Percentiles rank a stretch among this genome's conserved stretches.
Conservation (phyloP, 2,113 vertebrate genomes). For the Neopipo cinnamomea region DNA sequence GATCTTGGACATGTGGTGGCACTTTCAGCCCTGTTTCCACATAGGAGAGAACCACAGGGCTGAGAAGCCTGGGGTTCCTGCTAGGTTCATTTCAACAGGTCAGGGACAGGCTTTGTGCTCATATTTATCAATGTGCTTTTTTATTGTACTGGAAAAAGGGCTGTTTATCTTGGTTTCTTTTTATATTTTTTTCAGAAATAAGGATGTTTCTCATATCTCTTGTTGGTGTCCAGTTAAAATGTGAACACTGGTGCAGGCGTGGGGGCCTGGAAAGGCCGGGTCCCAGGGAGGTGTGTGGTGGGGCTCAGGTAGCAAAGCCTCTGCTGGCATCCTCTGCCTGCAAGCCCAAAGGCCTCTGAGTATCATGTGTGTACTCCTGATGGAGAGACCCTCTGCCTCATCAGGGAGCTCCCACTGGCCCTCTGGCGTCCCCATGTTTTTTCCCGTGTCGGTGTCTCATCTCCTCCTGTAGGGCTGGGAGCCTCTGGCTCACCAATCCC, state of each 20-base stretch:
- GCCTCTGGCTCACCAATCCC: not conserved
- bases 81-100: not conserved
- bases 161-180: accelerated
- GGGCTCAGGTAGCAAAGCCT: not conserved
- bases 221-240: not conserved
- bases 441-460: not conserved
- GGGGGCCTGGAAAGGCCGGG: accelerated
- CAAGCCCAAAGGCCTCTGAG: not conserved
- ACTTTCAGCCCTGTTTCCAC: not conserved
- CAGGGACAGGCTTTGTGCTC: not conserved
- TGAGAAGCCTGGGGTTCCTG: not conserved
- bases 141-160: not conserved
- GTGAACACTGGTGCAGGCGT: accelerated
- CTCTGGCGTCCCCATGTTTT: not conserved
- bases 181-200: not conserved
- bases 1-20: accelerated
- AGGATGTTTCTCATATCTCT: not conserved
- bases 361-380: no score
- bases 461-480: not conserved
- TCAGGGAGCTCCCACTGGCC: not conserved
- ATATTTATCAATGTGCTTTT: not conserved
- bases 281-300: accelerated
- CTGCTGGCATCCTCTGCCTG: not conserved
- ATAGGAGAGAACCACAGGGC: not conserved
- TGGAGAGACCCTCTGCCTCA: not conserved